phyloP scores from a whole-genome alignment of 2,888 invertebrate genomes.

The Orthosia incerta region DNA sequence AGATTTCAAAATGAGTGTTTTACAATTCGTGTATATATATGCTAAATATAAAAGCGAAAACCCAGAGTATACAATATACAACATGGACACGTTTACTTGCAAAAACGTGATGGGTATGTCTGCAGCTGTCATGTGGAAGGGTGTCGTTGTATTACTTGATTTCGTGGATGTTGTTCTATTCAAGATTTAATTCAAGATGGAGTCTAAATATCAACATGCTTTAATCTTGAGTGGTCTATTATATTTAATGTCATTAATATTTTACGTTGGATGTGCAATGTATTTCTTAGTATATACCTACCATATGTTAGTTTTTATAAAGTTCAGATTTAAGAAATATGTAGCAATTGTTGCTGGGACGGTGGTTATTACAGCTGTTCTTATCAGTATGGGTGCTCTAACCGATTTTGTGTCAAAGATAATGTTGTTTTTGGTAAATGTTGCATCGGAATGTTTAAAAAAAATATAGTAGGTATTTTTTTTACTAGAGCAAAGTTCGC shows the following conservation, averaged over 20 bases:
- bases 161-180: constrained; percentile 15
- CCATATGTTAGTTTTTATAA: neutral
- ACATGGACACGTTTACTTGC: neutral
- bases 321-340: neutral
- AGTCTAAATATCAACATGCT: too few relatives aligned
- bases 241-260: neutral
- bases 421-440: neutral
- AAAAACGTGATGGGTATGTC: neutral
- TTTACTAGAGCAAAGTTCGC: neutral
- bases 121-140: constrained; percentile 6
- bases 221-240: too few relatives aligned
- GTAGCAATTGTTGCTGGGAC: neutral
- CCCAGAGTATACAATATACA: neutral
- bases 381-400: neutral
- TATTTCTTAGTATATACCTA: neutral
- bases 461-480: neutral
- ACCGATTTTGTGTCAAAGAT: neutral
- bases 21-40: constrained; percentile 6
- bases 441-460: neutral
- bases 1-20: constrained; percentile 1
- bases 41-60: neutral
- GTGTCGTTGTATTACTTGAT: neutral
- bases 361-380: neutral
- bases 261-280: neutral
- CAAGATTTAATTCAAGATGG: constrained; percentile 5